Base-by-base conservation (phyloP, 2,888 invertebrate species). In the Folsomia candida region DNA sequence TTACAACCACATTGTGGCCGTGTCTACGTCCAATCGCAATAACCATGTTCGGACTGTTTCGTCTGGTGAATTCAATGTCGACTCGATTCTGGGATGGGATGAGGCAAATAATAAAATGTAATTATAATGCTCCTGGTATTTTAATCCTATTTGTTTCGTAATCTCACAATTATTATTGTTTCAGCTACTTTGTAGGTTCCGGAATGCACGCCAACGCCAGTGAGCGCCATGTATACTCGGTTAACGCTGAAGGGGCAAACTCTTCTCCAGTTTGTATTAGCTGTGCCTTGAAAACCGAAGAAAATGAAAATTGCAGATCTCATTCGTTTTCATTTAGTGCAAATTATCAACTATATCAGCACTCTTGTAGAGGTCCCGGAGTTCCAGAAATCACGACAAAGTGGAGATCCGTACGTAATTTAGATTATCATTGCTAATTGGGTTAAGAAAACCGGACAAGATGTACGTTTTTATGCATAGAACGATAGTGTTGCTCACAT, bases 331-430 rank as follows among this genome's bases (percentile, higher is more conserved):
- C 86, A 29, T 88, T 93, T 81, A 93, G 91, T 82, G 82, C 82
- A 11, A 87, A 87, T 69, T 88, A 87, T 28, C 87, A 88, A 18
- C 87, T 89, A 81, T 89, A 92, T 79, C 86, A 90, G 14, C 85
- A 95, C 73, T 89, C 88, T 72, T 95, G 97, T 80, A 87, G 88
- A 59, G 97, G 97, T 0, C 96, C 96, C 0, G 89, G 87, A 68
- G 87, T 95, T 27, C 96, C 97, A 0, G 89, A 89, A 82, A 86
- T 88, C 61, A 85, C 86, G 54, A 74, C 74, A 9, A 47, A 69
- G 11, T 11, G 25, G 9, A 71, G 71, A 3, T 1, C 29, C 9
- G 71, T 70, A 63, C 37, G 4, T 37, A 37, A 37, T 37, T 37
- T 37, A 14, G 4, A 9, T 37, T 37, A 37, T 9, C 14, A 37